A percentile compares a stretch with the other conserved stretches of the same genome.
Evolutionary conservation across 2,888 invertebrate species (phyloP).

Genomic region (Euzophera pinguis): DNA sequence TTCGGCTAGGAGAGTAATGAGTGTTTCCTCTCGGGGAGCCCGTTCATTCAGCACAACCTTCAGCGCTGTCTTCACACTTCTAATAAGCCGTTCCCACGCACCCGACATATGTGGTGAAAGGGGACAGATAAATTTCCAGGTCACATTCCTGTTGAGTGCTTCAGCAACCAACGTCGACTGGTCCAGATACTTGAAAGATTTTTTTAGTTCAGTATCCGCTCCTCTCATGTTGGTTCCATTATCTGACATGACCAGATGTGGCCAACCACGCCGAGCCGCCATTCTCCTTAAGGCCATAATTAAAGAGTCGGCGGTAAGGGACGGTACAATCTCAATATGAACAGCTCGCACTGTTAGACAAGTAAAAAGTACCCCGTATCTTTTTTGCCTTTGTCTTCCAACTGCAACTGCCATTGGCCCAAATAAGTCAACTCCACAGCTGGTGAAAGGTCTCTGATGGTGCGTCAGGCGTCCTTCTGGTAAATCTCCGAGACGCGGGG

Average conservation of each 20-base stretch:
- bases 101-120: constrained; percentile 3
- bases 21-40: constrained; percentile 17
- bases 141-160: background rate
- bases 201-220: background rate
- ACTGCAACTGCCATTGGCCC: no score
- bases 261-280: constrained; percentile 25
- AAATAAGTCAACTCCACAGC: background rate
- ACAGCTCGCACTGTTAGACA: constrained; percentile 25
- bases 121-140: constrained; percentile 1
- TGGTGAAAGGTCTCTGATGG: constrained; percentile 18
- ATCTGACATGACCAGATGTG: constrained; percentile 18
- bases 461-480: constrained; percentile 16
- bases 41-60: background rate
- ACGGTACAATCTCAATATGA: constrained; percentile 21
- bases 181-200: background rate
- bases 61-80: background rate
- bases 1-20: constrained; percentile 21
- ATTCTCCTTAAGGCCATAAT: constrained; percentile 27
- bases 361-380: constrained; percentile 21
- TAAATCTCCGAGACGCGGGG: constrained; percentile 18
- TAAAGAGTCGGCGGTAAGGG: constrained; percentile 20
- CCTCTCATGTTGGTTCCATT: constrained; percentile 15
- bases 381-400: background rate
- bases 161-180: background rate
- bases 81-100: constrained; percentile 10